phyloP scores from a whole-genome alignment of 1,140 invertebrate species.

The Drosophila jambulina region DNA sequence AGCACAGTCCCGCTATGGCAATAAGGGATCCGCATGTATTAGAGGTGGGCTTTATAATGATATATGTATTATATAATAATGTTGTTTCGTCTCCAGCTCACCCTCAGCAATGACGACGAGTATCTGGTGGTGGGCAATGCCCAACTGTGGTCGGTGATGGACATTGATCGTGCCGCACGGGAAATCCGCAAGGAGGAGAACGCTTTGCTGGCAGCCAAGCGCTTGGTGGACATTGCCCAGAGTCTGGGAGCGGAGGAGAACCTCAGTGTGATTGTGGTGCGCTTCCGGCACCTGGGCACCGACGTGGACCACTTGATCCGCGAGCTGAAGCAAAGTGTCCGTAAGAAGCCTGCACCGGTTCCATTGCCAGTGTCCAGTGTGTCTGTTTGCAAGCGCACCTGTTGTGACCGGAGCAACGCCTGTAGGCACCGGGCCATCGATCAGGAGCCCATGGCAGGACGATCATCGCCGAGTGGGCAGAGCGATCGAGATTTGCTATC shows the following conservation, averaged over 20 bases:
- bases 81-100: slow-evolving; percentile 72
- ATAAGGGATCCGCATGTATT: slow-evolving; percentile 91
- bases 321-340: slow-evolving; percentile 90
- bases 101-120: slow-evolving; percentile 92
- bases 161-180: slow-evolving; percentile 90
- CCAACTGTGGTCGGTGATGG: slow-evolving; percentile 91
- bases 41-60: slow-evolving; percentile 85
- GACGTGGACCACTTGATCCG: slow-evolving; percentile 91
- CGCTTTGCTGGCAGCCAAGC: slow-evolving; percentile 91
- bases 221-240: slow-evolving; percentile 92
- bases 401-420: slow-evolving; percentile 88
- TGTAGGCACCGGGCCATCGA: slow-evolving; percentile 86
- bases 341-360: slow-evolving; percentile 84
- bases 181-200: slow-evolving; percentile 91
- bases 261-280: slow-evolving; percentile 91
- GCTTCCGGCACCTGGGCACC: slow-evolving; percentile 88
- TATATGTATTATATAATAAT: background rate
- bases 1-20: background rate
- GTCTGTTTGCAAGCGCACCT: slow-evolving; percentile 87
- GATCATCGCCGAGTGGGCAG: slow-evolving; percentile 93
- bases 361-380: slow-evolving; percentile 82
- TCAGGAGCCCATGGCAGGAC: slow-evolving; percentile 86
- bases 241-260: slow-evolving; percentile 93
- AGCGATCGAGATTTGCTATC: slow-evolving; percentile 88
- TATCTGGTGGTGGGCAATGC: slow-evolving; percentile 93